Evolutionary conservation across 2,113 vertebrate genomes (phyloP).

Genomic region (Ictalurus furcatus): DNA sequence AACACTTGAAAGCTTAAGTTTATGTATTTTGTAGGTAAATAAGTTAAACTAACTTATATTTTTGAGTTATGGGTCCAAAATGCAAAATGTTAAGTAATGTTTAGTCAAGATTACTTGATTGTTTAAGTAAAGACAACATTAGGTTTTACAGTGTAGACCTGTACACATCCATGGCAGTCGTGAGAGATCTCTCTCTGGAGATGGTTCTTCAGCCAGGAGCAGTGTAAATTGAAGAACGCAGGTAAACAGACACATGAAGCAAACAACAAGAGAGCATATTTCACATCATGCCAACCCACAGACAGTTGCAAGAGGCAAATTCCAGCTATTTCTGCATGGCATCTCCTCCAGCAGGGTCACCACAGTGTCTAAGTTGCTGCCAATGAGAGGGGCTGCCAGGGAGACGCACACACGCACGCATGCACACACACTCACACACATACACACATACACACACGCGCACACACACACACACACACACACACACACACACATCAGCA

Average conservation of each 20-base stretch:
- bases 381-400: slow-evolving; percentile 61
- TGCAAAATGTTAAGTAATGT: too few relatives aligned
- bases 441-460: slow-evolving; percentile 13
- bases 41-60: too few relatives aligned
- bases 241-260: slow-evolving; percentile 29
- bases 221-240: slow-evolving; percentile 6
- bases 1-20: too few relatives aligned
- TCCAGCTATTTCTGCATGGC: slow-evolving; percentile 65
- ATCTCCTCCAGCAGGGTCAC: slow-evolving; percentile 58
- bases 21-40: too few relatives aligned
- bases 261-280: slow-evolving; percentile 38
- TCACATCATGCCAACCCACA: slow-evolving; percentile 54
- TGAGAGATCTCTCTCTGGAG: slow-evolving; percentile 23
- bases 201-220: slow-evolving; percentile 2
- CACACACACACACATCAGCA: neutral
- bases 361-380: slow-evolving; percentile 56
- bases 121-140: too few relatives aligned
- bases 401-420: slow-evolving; percentile 46
- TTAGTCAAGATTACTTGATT: too few relatives aligned
- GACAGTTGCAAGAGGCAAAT: slow-evolving; percentile 62
- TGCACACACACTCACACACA: neutral
- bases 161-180: slow-evolving; percentile 14
- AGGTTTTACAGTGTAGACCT: neutral
- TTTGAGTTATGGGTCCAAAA: too few relatives aligned
- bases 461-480: slow-evolving; percentile 30